Percentiles rank a stretch among this genome's conserved stretches.
Evolutionary conservation across 1,140 invertebrate species (phyloP).

Genomic region (Saccostrea echinata): DNA sequence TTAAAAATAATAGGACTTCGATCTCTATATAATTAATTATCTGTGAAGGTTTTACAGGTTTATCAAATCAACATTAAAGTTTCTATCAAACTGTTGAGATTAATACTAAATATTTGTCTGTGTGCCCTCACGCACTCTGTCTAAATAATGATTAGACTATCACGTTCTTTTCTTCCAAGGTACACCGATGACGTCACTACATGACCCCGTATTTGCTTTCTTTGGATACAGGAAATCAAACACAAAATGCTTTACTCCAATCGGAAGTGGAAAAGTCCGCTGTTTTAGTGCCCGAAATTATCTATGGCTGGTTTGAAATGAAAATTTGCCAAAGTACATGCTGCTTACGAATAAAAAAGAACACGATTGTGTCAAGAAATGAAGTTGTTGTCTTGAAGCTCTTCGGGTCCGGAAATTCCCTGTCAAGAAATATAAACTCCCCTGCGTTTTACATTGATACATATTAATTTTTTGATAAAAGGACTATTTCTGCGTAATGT

Average conservation of each 20-base stretch:
- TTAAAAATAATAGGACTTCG: neutral
- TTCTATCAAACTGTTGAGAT: constrained; percentile 16
- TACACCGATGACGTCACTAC: neutral
- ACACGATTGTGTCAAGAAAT: no score
- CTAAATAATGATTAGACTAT: constrained; percentile 25
- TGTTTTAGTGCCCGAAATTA: neutral
- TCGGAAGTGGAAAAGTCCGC: neutral
- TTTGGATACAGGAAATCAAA: neutral
- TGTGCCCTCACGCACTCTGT: neutral
- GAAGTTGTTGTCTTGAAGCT: no score
- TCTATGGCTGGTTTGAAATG: no score
- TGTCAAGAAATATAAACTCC: no score
- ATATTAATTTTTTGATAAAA: no score
- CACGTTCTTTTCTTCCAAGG: constrained; percentile 16
- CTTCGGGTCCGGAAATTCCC: no score
- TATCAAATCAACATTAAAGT: neutral
- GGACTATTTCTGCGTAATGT: no score
- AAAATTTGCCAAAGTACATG: no score
- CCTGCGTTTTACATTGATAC: no score
- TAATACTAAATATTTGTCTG: constrained; percentile 26
- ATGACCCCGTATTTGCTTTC: neutral
- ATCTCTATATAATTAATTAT: constrained; percentile 21
- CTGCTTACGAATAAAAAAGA: no score
- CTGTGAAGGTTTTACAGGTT: neutral
- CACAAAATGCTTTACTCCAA: neutral